These are phyloP conservation scores for Axea sp. DNA, from an alignment of 2,888 invertebrate genomes.

Conservation along the genomic window DNA sequence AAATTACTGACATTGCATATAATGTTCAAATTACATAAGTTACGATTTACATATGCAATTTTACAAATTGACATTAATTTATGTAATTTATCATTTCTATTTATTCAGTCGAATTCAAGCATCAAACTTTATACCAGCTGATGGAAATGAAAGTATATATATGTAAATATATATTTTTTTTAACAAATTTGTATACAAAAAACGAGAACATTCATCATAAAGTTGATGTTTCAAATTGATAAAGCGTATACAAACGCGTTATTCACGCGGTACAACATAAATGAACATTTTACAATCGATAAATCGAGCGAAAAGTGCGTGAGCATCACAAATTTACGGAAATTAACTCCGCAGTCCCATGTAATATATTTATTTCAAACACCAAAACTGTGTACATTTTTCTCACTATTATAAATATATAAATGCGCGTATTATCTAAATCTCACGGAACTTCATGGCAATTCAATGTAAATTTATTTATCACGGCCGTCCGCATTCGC, in stretches of 20 bases:
- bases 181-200: neutral
- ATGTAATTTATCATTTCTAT: neutral
- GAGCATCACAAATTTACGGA: slow-evolving; percentile 14
- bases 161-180: slow-evolving; percentile 24
- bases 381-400: slow-evolving; percentile 25
- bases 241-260: neutral
- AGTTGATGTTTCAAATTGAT: neutral
- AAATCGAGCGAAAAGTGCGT: neutral
- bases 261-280: slow-evolving; percentile 1
- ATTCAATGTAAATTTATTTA: slow-evolving; percentile 54
- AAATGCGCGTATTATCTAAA: slow-evolving; percentile 27
- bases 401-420: slow-evolving; percentile 13
- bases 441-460: slow-evolving; percentile 27
- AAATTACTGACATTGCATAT: too few species aligned
- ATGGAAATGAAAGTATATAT: neutral
- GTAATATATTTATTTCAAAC: slow-evolving; percentile 47
- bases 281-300: slow-evolving; percentile 45
- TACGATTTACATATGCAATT: neutral
- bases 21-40: neutral
- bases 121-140: neutral
- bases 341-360: slow-evolving; percentile 8
- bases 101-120: neutral
- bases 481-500: slow-evolving; percentile 52
- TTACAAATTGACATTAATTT: slow-evolving; percentile 1
- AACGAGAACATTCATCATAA: slow-evolving; percentile 44